A percentile compares a stretch with the other conserved stretches of the same genome.
Conservation (phyloP, 2,113 vertebrate genomes). For the Barnardius zonarius region DNA sequence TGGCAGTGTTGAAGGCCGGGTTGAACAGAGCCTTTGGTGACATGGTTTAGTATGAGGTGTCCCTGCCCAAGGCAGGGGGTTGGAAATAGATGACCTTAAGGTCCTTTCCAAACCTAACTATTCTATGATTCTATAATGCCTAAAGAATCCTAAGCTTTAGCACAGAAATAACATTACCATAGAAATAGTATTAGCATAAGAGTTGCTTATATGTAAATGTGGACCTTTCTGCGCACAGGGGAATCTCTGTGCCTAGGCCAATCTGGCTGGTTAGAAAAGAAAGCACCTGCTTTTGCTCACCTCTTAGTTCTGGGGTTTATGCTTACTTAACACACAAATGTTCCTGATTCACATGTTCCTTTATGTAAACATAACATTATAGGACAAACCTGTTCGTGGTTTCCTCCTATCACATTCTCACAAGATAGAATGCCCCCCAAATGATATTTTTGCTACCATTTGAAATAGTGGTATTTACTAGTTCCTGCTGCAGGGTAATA, state of each 20-base stretch:
- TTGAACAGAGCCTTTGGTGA: too few relatives aligned
- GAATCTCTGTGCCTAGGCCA: neutral
- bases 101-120: too few relatives aligned
- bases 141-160: neutral
- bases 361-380: neutral
- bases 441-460: neutral
- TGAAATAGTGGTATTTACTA: neutral
- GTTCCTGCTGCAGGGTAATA: neutral
- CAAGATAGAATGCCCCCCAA: neutral
- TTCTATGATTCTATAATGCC: neutral
- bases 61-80: too few relatives aligned
- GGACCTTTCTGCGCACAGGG: neutral
- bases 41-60: too few relatives aligned
- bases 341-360: neutral
- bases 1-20: too few relatives aligned
- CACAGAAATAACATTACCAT: neutral
- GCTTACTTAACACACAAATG: neutral
- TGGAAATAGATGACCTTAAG: too few relatives aligned
- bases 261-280: neutral
- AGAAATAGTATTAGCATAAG: neutral
- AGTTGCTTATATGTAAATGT: neutral
- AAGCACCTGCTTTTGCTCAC: neutral
- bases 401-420: neutral
- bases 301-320: neutral
- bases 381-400: neutral